phyloP scores from a whole-genome alignment of 1,140 invertebrate genomes.

The Ylistrum balloti region DNA sequence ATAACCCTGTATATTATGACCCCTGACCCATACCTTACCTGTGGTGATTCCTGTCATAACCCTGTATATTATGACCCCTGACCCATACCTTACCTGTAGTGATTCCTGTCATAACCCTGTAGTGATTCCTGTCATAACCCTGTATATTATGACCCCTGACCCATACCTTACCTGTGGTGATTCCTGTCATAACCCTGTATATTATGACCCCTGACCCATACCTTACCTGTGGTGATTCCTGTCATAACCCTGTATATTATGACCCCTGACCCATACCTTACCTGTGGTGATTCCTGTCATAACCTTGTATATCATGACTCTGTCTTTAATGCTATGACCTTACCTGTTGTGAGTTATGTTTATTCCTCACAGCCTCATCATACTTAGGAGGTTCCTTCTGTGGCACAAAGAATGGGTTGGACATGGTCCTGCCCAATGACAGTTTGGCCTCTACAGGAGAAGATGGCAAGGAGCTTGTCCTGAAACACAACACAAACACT shows the following conservation, averaged over 20 bases:
- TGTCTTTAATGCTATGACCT: conserved; percentile 46
- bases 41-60: not conserved
- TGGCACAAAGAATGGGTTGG: conserved; percentile 75
- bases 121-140: not conserved
- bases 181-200: not conserved
- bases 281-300: not conserved
- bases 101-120: not conserved
- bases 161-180: not conserved
- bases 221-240: not conserved
- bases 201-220: not conserved
- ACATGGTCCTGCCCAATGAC: conserved; percentile 62
- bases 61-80: not conserved
- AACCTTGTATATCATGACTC: not conserved
- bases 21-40: not conserved
- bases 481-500: no score
- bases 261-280: not conserved
- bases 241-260: not conserved
- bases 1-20: not conserved
- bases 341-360: conserved; percentile 67
- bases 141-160: not conserved
- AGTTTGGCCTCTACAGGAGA: conserved; percentile 66
- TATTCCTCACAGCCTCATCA: conserved; percentile 80
- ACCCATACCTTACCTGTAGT: not conserved
- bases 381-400: conserved; percentile 81
- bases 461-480: conserved; percentile 71